Evolutionary conservation across 2,797 vertebrate genomes (phyloP), one percentile per base, ranked within the genome.

Genomic region (Ciconia nigra): DNA sequence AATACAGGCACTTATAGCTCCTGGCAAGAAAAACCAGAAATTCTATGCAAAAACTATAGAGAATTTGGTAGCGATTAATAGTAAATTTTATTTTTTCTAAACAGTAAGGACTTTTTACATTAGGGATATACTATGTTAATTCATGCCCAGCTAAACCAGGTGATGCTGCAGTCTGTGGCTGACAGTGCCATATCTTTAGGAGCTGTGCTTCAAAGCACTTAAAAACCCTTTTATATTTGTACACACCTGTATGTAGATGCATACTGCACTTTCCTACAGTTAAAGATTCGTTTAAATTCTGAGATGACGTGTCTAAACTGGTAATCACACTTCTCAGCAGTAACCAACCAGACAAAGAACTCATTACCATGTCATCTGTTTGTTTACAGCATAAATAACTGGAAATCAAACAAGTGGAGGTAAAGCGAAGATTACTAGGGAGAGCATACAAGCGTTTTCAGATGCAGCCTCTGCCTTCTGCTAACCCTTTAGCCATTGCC

Each of bases 381-480:
- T 82, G n/a, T 77, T 89, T 71, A 35, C 49, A 78, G 57, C 41
- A 46, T 29, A 66, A 73, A 39, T 22, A 57, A 44, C 11, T 58
- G 37, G 42, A 21, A 46, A 42, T 39, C 41, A 63, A 46, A 59
- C 37, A 69, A 47, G 31, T 69, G 71, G 47, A 63, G 52, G 31
- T 13, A 37, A 46, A 52, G 44, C 54, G 54, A 63, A 67, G 66
- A 57, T 61, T 41, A 26, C 24, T 17, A 17, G 13, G 13, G 37
- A 41, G 51, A 46, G 29, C 33, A 20, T 7, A 79, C 22, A 0
- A 21, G 24, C 0, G 0, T 29, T 65, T 70, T 37, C 52, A 65
- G 31, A 15, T 33, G 44, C 33, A 24, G 25, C 3, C 14, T 15
- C 49, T 73, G 57, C 24, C 49, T 59, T 31, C 57, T 77, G 59